Base-by-base conservation (phyloP, 2,113 vertebrate genomes). In the Synodontis membranacea region DNA sequence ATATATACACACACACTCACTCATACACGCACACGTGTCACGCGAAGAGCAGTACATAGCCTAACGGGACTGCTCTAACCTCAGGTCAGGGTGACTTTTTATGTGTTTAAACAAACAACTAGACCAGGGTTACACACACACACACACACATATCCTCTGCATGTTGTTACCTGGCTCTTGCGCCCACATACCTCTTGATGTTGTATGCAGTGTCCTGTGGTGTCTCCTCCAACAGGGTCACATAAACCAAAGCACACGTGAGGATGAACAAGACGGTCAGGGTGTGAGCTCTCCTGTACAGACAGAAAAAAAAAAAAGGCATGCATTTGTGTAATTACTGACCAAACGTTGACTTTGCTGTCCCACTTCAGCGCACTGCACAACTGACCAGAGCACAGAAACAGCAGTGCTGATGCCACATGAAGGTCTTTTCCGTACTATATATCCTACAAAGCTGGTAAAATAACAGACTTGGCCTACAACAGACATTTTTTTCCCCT, bases 151-250 rank as follows among this genome's bases (percentile, higher is more conserved):
- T 5, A 3, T n/a, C 4, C 25, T 4, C 1, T 64, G 42, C 5
- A 37, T 28, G 28, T 28, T 70, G 48, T n/a, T 64, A 52, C 52
- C 34, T 11, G 1, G 7, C 21, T 56, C n/a, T 10, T 23, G 14
- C 44, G 39, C 23, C 1, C 8, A 87, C 28, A 93, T 89, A 99
- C 98, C 98, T 97, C 91, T 99, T 99, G 7, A 96, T 97, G 90
- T 99, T 99, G 92, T 97, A 99, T 84, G 98, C 94, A 0, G 98
- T 99, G 89, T 99, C 97, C 86, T 97, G 97, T 0, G 98, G 98
- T 0, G 98, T 99, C 92, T 99, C 98, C 79, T 99, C 98, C 91
- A 99, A 93, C 84, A 99, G 92, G 0, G 98, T 99, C 87, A 99
- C 96, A 17, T 99, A 99, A 88, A 97, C 98, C 76, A 99, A 92